phyloP scores from a whole-genome alignment of 2,113 vertebrate genomes.

The Pteropus alecto region DNA sequence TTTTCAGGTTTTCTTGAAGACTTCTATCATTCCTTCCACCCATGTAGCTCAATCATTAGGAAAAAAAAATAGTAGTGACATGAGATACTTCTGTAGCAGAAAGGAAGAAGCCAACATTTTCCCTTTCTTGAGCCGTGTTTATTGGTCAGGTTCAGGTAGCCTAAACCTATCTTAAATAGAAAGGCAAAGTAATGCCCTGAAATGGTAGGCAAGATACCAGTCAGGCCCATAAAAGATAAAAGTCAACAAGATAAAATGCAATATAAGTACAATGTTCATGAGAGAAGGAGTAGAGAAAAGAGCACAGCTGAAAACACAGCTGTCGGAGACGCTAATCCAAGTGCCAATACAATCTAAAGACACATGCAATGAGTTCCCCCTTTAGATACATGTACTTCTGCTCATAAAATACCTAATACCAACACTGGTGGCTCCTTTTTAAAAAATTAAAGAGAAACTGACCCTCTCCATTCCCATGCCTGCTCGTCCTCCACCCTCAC shows the following conservation, averaged over 20 bases:
- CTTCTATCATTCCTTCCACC: background rate
- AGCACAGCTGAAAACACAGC: background rate
- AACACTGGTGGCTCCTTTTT: background rate
- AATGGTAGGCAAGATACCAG: background rate
- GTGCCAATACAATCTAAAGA: background rate
- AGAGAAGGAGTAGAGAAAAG: background rate
- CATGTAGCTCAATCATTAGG: background rate
- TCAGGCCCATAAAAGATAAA: background rate
- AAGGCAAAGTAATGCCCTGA: conserved; percentile 5
- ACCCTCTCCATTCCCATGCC: background rate
- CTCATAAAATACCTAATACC: background rate
- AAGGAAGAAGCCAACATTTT: background rate
- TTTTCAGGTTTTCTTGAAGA: background rate
- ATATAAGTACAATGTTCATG: background rate
- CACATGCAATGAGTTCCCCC: background rate
- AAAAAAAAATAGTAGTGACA: background rate
- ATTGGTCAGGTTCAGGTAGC: background rate
- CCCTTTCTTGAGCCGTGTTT: background rate
- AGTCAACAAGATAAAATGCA: background rate
- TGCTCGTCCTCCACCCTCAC: background rate
- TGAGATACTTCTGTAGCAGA: background rate
- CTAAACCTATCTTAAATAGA: background rate
- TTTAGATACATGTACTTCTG: background rate
- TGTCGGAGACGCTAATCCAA: background rate
- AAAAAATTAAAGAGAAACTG: background rate